Evolutionary conservation across 2,113 vertebrate species (phyloP), one percentile per base, ranked within the genome.

Genomic region (Plotosus lineatus): DNA sequence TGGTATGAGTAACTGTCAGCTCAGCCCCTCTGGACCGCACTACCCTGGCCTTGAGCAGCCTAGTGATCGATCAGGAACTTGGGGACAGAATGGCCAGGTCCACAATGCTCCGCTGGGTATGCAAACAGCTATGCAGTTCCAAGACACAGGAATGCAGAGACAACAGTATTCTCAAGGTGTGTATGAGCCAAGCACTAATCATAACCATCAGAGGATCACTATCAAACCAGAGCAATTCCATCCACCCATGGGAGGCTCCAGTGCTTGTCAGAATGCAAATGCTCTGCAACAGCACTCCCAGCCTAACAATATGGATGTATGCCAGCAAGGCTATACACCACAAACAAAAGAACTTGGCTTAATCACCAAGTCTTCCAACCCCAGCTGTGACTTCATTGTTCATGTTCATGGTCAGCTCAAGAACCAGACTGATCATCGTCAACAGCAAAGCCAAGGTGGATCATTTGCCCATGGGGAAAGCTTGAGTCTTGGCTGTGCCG

Each of bases 141-240:
- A 90, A 63, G 89, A 89, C 56, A 78, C 86, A 2, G 85, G 53
- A 75, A 87, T 92, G 77, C 92, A 88, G 79, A 58, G 86, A 79
- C 90, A 90, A 3, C 90, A 92, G 28, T 91, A 46, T 81, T 80
- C 88, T 31, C 94, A 89, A 81, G 87, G 87, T 21, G 82, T 90
- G 0, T 91, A 93, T 84, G 53, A 79, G 73, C 51, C 75, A 71
- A 88, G 75, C 80, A 85, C 89, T 23, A 38, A 87, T 26, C 88
- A 87, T 33, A 88, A 83, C 56, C 90, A 90, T 80, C 87, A 84
- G 78, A 94, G 94, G 80, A 89, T 93, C 0, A 92, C 92, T 76
- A 94, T 98, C 85, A 98, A 99, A 88, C 96, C 96, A 0, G 96
- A 98, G 89, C 95, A 94, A 56, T 96, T 95, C 86, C 94, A 94